These are phyloP conservation scores for Halocynthia aurantium DNA, from an alignment of 23 tunicate genomes.

Conservation along the genomic window DNA sequence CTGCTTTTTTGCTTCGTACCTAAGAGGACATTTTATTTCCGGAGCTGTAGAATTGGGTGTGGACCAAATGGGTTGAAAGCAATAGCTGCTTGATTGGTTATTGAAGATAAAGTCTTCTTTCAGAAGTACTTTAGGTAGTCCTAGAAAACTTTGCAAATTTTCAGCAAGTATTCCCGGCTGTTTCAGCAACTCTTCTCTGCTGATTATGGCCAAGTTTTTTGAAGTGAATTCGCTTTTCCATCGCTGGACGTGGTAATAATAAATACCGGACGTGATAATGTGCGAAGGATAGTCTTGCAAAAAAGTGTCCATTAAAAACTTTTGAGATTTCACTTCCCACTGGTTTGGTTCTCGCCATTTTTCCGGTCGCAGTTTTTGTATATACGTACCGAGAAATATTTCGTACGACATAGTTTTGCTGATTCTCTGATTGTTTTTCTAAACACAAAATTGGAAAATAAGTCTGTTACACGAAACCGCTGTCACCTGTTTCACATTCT, in stretches of 20 bases:
- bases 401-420: background rate
- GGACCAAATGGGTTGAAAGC: slow-evolving; percentile 11
- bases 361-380: background rate
- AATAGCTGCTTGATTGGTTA: background rate
- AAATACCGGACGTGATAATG: slow-evolving; percentile 11
- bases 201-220: background rate
- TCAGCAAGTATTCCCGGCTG: background rate
- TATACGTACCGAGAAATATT: slow-evolving; percentile 14
- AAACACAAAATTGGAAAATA: background rate
- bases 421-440: slow-evolving; percentile 1
- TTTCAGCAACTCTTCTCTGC: background rate
- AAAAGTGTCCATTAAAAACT: background rate
- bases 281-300: slow-evolving; percentile 8
- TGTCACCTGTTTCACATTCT: too few species aligned
- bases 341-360: background rate
- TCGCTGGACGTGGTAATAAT: slow-evolving; percentile 6
- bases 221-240: slow-evolving; percentile 10
- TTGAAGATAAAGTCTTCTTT: slow-evolving; percentile 12
- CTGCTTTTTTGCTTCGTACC: background rate
- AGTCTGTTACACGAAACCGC: too few species aligned
- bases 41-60: background rate
- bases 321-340: slow-evolving; percentile 13
- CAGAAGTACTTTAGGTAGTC: slow-evolving; percentile 2
- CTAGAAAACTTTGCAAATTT: slow-evolving; percentile 9
- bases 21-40: background rate